Conservation (phyloP, 2,113 vertebrate genomes). For the Equus quagga region DNA sequence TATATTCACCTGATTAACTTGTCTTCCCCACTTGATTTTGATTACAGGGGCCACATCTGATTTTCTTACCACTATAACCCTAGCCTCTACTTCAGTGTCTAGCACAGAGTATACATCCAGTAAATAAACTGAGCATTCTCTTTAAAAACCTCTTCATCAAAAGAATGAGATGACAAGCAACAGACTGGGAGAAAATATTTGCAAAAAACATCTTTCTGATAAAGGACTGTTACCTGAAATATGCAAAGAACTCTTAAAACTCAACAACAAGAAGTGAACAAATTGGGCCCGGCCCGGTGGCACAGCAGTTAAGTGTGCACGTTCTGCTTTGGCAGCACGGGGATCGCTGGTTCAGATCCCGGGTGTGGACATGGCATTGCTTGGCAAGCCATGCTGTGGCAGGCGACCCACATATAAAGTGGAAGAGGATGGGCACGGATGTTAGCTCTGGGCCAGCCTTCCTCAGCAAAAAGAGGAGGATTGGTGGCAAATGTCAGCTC, state of each 20-base stretch:
- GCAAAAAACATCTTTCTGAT: not conserved
- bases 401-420: too few relatives aligned
- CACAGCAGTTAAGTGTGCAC: too few relatives aligned
- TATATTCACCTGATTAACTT: not conserved
- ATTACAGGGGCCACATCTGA: not conserved
- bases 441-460: too few relatives aligned
- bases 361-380: too few relatives aligned
- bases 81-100: not conserved
- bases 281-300: not conserved
- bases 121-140: not conserved
- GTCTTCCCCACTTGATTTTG: not conserved
- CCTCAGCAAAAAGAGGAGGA: too few relatives aligned
- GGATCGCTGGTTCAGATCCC: too few relatives aligned
- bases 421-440: too few relatives aligned
- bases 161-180: conserved; percentile 1
- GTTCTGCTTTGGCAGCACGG: too few relatives aligned
- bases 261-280: not conserved
- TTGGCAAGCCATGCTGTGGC: too few relatives aligned
- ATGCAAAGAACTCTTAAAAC: not conserved
- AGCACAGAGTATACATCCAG: not conserved
- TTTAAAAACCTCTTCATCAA: not conserved
- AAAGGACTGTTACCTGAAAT: not conserved
- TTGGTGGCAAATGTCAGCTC: too few relatives aligned
- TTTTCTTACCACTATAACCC: not conserved
- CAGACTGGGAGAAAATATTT: not conserved